A percentile compares a stretch with the other conserved stretches of the same genome.
Evolutionary conservation across 2,888 invertebrate species (phyloP).

Genomic region (Trichogramma evanescens): DNA sequence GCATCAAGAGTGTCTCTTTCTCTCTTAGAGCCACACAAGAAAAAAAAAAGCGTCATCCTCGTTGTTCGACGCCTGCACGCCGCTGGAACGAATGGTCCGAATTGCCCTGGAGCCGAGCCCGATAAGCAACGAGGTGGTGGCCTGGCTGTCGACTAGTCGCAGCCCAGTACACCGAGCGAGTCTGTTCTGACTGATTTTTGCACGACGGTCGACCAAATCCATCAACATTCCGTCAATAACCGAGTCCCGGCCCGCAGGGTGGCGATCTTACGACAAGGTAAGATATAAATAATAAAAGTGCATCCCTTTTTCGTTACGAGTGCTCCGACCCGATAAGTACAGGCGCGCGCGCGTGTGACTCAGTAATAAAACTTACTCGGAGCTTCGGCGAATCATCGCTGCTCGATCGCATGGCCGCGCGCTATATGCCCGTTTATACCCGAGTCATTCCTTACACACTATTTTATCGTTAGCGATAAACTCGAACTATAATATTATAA

Average conservation of each 20-base stretch:
- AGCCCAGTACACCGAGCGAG: too few species aligned
- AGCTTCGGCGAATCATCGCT: background rate
- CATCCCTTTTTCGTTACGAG: background rate
- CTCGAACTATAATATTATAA: too few species aligned
- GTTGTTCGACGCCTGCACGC: too few species aligned
- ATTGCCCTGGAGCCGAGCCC: too few species aligned
- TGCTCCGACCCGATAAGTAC: background rate
- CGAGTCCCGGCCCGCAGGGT: slow-evolving; percentile 74
- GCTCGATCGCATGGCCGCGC: background rate
- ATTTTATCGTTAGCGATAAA: background rate
- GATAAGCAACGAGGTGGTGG: too few species aligned
- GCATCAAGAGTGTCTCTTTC: too few species aligned
- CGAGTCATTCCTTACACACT: slow-evolving; percentile 4
- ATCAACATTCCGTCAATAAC: slow-evolving; percentile 77
- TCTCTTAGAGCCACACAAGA: too few species aligned
- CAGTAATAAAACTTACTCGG: background rate
- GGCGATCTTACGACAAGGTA: slow-evolving; percentile 52
- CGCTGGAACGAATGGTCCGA: too few species aligned
- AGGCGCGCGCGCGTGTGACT: too few species aligned
- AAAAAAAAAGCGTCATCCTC: too few species aligned
- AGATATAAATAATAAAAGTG: slow-evolving; percentile 1
- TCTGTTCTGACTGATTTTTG: slow-evolving; percentile 43
- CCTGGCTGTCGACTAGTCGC: too few species aligned
- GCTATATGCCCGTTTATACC: background rate
- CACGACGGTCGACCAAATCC: slow-evolving; percentile 52